Base-by-base conservation (phyloP, 2,797 vertebrate genomes). In the Parauchenoglanis punctatus region DNA sequence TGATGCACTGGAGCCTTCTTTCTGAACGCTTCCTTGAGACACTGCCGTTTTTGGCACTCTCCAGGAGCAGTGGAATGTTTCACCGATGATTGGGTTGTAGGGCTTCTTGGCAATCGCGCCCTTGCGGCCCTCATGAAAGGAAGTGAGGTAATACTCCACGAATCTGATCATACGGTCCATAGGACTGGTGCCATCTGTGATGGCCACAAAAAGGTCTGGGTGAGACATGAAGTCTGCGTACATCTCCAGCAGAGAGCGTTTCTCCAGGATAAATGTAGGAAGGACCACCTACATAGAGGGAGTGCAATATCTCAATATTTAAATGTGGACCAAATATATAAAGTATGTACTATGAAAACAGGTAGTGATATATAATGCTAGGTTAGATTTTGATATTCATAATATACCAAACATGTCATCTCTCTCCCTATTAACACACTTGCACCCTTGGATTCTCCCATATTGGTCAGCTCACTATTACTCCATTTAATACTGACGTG, bases 151-250 rank as follows among this genome's bases (percentile, higher is more conserved):
- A 96, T 99, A 99, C 91, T 99, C 97, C 31, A 99, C 97, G 0
- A 99, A 99, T 56, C 96, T 95, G 87, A 99, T 96, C 98, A 99
- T 99, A 92, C 99, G 97, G 86, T 99, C 98, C 92, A 99, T 97
- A 0, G 98, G 93, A 86, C 91, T 96, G 85, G 89, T 12, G 93
- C 98, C 99, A 0, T 96, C 95, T 0, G 97, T 95, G 94, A 99
- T 96, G 78, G 97, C 92, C 88, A 99, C 89, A 87, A 99, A 99
- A 83, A 99, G 97, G 85, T 99, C 97, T 0, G 99, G 98, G 90
- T 99, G 98, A 7, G 98, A 99, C 97, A 99, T 97, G 94, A 99
- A 99, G 94, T 99, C 98, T 0, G 99, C 98, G 4, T 99, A 99
- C 99, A 99, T 99, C 95, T 99, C 99, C 94, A 99, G 91, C 93